Evolutionary conservation across 2,888 invertebrate genomes (phyloP), one percentile per base, ranked within the genome.

Genomic region (Anagyrus pseudococci): DNA sequence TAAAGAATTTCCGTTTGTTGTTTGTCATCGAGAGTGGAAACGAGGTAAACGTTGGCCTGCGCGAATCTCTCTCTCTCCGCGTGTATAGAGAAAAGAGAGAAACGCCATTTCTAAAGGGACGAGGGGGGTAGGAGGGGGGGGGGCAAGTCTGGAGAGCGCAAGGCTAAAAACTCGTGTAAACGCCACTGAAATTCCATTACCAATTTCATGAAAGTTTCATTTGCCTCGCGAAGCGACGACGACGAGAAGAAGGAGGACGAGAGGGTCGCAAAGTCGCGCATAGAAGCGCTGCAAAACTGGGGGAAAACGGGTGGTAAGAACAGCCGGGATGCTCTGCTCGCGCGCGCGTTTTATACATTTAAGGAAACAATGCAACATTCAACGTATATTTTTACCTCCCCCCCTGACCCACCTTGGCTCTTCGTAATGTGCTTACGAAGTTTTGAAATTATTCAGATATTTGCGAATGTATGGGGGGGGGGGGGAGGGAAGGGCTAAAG

Each of bases 161-260:
- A n/a, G 43, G 49, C 40, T 59, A 46, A 50, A 50, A 50, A 46
- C 37, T 44, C 58, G 44, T 53, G 58, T 59, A 59, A 59, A 59
- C 58, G 58, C 43, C 40, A 44, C 44, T 40, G 52, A 59, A 59
- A 52, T 59, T 50, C 52, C 46, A 59, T 59, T 52, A 59, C 58
- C 52, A 46, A 59, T 59, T 59, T 59, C 58, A 59, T 59, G 58
- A 59, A 59, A 59, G 46, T 59, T 59, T 52, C 58, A 59, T 59
- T 59, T 46, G 58, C 58, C 52, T 44, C 37, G 58, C 43, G 49
- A 50, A 8, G n/a, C 29, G 49, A 29, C n/a, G 49, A 37, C 17
- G n/a, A 15, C 13, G 43, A 22, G 44, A 48, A 57, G 40, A 23
- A 57, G 49, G 22, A 17, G 19, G 25, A 20, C 4, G 3, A 19